These are phyloP conservation scores for Miniopterus natalensis DNA, from an alignment of 2,113 vertebrate genomes.

Conservation along the genomic window DNA sequence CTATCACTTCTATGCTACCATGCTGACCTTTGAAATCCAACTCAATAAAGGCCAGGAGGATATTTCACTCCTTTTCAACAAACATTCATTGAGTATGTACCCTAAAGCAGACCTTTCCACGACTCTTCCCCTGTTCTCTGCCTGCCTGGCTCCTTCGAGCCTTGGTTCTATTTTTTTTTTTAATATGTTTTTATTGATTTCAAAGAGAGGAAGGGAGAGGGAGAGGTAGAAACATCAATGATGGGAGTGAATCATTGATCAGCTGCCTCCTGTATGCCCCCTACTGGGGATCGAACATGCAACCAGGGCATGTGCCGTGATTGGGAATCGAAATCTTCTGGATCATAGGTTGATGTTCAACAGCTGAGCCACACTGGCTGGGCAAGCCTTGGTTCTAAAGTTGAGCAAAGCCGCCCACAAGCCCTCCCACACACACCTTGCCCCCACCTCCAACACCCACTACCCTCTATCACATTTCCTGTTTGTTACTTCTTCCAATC, in stretches of 20 bases:
- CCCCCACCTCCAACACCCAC: background rate
- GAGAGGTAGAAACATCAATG: too few relatives aligned
- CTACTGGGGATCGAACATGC: too few relatives aligned
- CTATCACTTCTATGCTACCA: background rate
- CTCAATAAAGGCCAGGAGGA: slow-evolving; percentile 9
- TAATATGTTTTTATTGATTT: too few relatives aligned
- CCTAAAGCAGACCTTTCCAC: background rate
- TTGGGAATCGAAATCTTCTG: too few relatives aligned
- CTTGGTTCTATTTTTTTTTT: background rate
- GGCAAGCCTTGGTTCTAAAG: background rate
- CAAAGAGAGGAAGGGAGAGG: too few relatives aligned
- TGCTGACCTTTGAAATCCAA: background rate
- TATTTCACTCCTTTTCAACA: background rate
- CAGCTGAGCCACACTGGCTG: too few relatives aligned
- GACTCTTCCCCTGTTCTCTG: background rate
- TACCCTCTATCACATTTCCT: background rate
- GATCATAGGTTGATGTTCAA: too few relatives aligned
- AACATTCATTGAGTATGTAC: background rate
- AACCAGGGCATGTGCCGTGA: too few relatives aligned
- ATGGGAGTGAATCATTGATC: too few relatives aligned
- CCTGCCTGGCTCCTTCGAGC: background rate
- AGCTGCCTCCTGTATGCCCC: too few relatives aligned
- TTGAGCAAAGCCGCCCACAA: background rate
- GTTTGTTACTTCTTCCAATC: background rate
- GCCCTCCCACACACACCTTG: background rate